A percentile compares a stretch with the other conserved stretches of the same genome.
These are phyloP conservation scores for Gadus chalcogrammus DNA, from an alignment of 2,113 vertebrate species.

Conservation along the genomic window DNA sequence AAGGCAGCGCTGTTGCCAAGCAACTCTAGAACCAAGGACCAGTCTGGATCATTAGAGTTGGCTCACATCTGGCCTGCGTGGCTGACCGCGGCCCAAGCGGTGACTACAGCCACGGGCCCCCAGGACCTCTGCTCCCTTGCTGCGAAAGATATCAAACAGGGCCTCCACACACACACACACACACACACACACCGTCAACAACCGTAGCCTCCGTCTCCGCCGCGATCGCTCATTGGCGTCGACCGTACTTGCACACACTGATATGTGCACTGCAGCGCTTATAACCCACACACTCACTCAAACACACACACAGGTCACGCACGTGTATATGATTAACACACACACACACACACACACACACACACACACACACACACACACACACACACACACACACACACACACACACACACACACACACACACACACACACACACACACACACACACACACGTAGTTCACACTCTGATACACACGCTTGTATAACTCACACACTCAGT, in stretches of 20 bases:
- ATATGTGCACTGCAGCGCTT: too few relatives aligned
- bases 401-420: not conserved
- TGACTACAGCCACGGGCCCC: slow-evolving; percentile 49
- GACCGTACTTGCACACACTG: too few relatives aligned
- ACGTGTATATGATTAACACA: too few relatives aligned
- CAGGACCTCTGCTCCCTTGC: slow-evolving; percentile 33
- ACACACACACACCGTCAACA: slow-evolving; percentile 22
- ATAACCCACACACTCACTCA: not conserved
- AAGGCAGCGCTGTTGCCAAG: slow-evolving; percentile 68
- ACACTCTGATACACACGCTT: too few relatives aligned
- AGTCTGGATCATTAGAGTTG: slow-evolving; percentile 67
- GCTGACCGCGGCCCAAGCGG: slow-evolving; percentile 45
- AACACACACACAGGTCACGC: too few relatives aligned
- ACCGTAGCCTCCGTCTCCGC: slow-evolving; percentile 13
- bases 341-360: not conserved
- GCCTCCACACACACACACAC: slow-evolving; percentile 16
- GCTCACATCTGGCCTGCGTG: slow-evolving; percentile 64
- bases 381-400: too few relatives aligned
- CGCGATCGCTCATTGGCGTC: not conserved
- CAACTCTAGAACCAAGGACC: slow-evolving; percentile 64
- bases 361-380: slow-evolving; percentile 2
- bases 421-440: too few relatives aligned
- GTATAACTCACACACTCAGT: too few relatives aligned
- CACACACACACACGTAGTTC: too few relatives aligned
- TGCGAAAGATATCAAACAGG: slow-evolving; percentile 50